phyloP scores from a whole-genome alignment of 2,113 vertebrate genomes.

The Nyctereutes procyonoides region DNA sequence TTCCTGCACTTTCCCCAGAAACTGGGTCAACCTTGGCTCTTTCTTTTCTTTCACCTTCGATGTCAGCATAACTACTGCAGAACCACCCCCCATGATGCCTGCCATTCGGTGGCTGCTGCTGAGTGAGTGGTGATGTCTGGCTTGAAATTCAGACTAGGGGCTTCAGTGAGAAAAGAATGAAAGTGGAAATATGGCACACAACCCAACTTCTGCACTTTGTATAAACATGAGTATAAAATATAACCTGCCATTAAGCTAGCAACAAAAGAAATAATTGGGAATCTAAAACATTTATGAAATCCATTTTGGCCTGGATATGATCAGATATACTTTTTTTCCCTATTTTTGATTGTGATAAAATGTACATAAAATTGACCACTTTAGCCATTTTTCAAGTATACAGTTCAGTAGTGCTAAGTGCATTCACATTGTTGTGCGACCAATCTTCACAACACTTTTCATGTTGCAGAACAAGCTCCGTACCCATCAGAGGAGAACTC shows the following conservation, averaged over 20 bases:
- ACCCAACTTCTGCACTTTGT: not conserved
- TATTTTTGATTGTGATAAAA: not conserved
- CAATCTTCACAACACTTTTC: not conserved
- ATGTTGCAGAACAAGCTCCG: not conserved
- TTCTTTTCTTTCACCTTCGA: not conserved
- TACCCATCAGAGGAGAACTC: not conserved
- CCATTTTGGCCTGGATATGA: not conserved
- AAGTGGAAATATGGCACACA: not conserved
- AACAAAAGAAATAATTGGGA: not conserved
- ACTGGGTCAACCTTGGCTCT: not conserved
- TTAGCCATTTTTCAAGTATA: not conserved
- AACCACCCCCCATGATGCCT: fast-evolving
- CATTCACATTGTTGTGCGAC: not conserved
- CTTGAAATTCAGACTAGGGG: not conserved
- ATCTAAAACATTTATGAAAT: not conserved
- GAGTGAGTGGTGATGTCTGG: not conserved
- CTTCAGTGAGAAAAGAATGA: not conserved
- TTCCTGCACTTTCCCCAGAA: not conserved
- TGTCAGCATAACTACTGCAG: not conserved
- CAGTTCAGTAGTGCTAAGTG: not conserved
- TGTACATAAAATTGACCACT: not conserved
- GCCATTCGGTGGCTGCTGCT: not conserved
- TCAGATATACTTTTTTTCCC: not conserved
- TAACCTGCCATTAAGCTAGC: not conserved
- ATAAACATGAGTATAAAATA: not conserved